Evolutionary conservation across 2,113 vertebrate species (phyloP).

Genomic region (Gobius niger): DNA sequence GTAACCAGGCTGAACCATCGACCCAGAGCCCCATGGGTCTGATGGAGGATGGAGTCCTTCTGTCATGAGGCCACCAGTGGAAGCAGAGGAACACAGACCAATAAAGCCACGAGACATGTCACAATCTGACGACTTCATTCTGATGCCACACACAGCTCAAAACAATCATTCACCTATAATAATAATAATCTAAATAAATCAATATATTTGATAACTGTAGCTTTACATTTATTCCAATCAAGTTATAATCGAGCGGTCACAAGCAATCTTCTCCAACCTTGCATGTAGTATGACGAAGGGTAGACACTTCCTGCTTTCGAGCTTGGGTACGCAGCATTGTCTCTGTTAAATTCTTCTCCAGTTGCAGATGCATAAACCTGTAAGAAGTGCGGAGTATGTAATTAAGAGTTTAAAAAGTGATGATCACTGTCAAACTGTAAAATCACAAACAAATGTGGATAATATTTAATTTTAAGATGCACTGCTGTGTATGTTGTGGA

Average conservation of each 20-base stretch:
- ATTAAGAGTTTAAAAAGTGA: no score
- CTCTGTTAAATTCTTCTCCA: constrained; percentile 89
- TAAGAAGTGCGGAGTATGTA: background rate
- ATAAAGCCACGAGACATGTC: constrained; percentile 63
- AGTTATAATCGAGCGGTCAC: background rate
- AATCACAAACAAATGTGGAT: no score
- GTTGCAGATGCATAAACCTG: constrained; percentile 90
- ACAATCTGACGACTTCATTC: constrained; percentile 60
- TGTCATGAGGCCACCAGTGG: constrained; percentile 58
- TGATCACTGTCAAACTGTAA: no score
- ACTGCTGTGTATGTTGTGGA: background rate
- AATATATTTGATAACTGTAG: background rate
- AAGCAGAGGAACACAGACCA: constrained; percentile 48
- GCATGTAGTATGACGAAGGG: constrained; percentile 86
- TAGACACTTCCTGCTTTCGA: constrained; percentile 86
- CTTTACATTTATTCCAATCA: background rate
- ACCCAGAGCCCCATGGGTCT: constrained; percentile 86
- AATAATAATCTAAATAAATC: no score
- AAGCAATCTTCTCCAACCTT: constrained; percentile 76
- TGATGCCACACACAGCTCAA: constrained; percentile 34
- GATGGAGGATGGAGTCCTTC: constrained; percentile 73
- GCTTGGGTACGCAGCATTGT: constrained; percentile 81
- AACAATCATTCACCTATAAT: no score
- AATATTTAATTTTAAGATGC: background rate
- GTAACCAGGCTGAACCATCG: constrained; percentile 85